Evolutionary conservation across 2,888 invertebrate genomes (phyloP), one percentile per base, ranked within the genome.

Genomic region (Rutpela maculata): DNA sequence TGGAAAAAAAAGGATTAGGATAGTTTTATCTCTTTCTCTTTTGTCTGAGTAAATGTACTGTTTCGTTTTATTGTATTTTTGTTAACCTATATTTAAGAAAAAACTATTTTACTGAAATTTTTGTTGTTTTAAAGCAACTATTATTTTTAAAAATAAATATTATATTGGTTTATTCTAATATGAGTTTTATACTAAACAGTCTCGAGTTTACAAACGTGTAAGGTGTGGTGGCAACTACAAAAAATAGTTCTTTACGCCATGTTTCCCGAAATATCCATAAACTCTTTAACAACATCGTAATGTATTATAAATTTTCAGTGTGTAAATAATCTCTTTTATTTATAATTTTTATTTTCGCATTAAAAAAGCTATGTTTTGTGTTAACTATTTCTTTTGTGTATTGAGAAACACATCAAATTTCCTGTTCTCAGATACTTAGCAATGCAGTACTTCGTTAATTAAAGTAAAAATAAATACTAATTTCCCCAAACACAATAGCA

Each of bases 401-500:
- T 43, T 12, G 10, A 38, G 4, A 0, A n/a, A 50, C 1, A 15
- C 50, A 6, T 50, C n/a, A 50, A 12, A 50, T 3, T 50, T 12
- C 10, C 43, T 43, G 10, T 43, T 15, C 43, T 43, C 43, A 15
- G 43, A 50, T n/a, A 50, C 3, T 50, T n/a, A 50, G 7, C 50
- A 50, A 50, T 50, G 50, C 50, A n/a, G 50, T 50, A 15, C 15
- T 15, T 50, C 6, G 43, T 15, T 7, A 38, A 38, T 11, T 38
- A 11, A 15, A 43, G 15, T 43, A 43, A 43, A 43, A 43, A 43
- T 43, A 43, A 43, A 43, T 4, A 43, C 1, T 6, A 50, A 50
- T 50, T 50, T 50, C 50, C 50, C n/a, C n/a, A 50, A 50, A n/a
- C 50, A 50, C n/a, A 50, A 50, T 50, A n/a, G 50, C 4, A 50